Evolutionary conservation across 2,113 vertebrate species (phyloP).

Genomic region (Henicopernis longicauda): DNA sequence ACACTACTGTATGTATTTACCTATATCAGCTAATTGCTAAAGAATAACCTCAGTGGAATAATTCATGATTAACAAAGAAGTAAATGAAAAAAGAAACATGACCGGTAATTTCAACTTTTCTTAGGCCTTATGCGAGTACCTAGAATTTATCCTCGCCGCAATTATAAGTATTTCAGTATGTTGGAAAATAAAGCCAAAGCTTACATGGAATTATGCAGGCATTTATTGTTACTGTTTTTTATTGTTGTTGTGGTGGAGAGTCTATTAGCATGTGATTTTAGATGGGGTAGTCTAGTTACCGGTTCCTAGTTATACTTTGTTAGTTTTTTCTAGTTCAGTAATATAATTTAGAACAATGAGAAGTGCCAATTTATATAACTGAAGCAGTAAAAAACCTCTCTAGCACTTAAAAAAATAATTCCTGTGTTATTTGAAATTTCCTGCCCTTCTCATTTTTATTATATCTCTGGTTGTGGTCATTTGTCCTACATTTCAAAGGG

Average conservation of each 20-base stretch:
- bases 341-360: background rate
- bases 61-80: background rate
- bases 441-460: background rate
- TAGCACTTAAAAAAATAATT: background rate
- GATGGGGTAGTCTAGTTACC: rapidly evolving
- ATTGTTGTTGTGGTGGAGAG: background rate
- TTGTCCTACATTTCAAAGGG: background rate
- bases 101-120: conserved; percentile 42
- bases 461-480: background rate
- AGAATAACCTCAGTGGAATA: background rate
- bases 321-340: background rate
- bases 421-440: background rate
- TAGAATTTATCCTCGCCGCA: background rate
- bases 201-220: background rate
- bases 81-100: background rate
- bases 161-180: background rate
- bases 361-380: background rate
- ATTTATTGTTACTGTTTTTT: background rate
- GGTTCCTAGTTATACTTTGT: background rate
- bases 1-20: background rate
- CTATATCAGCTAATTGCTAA: background rate
- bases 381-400: background rate
- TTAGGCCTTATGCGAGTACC: background rate
- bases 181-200: conserved; percentile 7
- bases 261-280: background rate